Base-by-base conservation (phyloP, 2,888 invertebrate genomes). In the Hirtodrosophila trivittata region DNA sequence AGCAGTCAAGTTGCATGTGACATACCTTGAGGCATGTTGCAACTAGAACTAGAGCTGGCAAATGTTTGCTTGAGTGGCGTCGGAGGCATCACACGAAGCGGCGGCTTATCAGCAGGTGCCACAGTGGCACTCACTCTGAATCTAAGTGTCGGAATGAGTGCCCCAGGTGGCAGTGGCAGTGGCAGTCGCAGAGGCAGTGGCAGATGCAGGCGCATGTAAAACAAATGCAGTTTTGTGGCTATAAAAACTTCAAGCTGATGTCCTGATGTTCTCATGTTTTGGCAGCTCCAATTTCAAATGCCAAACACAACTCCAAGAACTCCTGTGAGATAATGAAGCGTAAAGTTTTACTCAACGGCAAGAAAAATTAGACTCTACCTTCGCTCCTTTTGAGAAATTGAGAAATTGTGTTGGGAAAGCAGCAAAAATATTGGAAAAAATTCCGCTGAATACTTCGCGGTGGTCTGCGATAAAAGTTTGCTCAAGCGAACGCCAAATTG, bases 321-420 rank as follows among this genome's bases (percentile, higher is more conserved):
- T 21, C 18, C 58, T 54, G 33, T 30, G 21, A 74, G 81, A 82
- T 77, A 77, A 82, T 77, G 76, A 78, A 71, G 58, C 82, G 68
- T 56, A 75, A 77, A 82, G 64, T 75, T 64, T 66, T 54, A 10
- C 13, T 1, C n/a, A 10, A 33, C 13, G 46, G 54, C 42, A 38
- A 28, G 68, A 64, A 60, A 67, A 68, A 74, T 73, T 51, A 64
- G 52, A 46, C 13, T 14, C 33, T 32, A 35, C 42, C 33, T 46
- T 41, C 38, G 28, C 38, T 18, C 51, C 52, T 63, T 45, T n/a
- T n/a, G n/a, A n/a, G n/a, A 32, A 67, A 65, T 63, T 71, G 66
- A 71, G 68, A 68, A 74, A 74, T 77, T 68, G 71, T 75, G 64
- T 65, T 66, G 49, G 62, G 37, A 21, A 13, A 52, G n/a, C n/a